Base-by-base conservation (phyloP, 2,797 vertebrate species). In the Trachurus trachurus region DNA sequence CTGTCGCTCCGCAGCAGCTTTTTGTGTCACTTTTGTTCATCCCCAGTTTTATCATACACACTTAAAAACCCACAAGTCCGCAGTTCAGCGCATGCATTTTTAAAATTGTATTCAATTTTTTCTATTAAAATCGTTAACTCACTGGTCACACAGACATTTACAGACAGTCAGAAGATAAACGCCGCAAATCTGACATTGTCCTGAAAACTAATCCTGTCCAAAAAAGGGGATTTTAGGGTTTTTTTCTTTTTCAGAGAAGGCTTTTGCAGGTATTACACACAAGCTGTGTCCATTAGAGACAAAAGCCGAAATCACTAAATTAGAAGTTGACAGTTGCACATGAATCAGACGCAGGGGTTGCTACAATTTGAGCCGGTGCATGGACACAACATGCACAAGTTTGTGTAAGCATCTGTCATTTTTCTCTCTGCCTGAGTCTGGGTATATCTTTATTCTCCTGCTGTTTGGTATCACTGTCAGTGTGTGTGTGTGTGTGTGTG, bases 201-300 rank as follows among this genome's bases (percentile, higher is more conserved):
- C 76, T 29, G 49, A 67, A 84, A 83, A 76, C 34, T 77, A 88
- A 88, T 88, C 80, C 68, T 22, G 42, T 68, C 67, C 21, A 2
- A 54, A 76, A 76, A 56, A 61, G 29, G 22, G 66, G 77, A 78
- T 90, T 86, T 63, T 34, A 6, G n/a, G 69, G 60, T 66, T 34
- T 34, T 34, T 34, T 6, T 34, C 26, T 1, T 26, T 44, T 76
- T 65, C 15, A 49, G 22, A 56, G 53, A 71, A 50, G 53, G 59
- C 5, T 70, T 81, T 87, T 49, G 50, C 50, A 60, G 73, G 44
- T 78, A 54, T 87, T 81, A 85, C 17, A 17, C 75, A 17, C 12
- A 47, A 71, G 44, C 31, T 9, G 6, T 16, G 64, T 22, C 50
- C 72, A 54, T 47, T 63, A 50, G 12, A 81, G 66, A 62, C 61